Evolutionary conservation across 2,113 vertebrate genomes (phyloP), one percentile per base, ranked within the genome.

Genomic region (Anarrhichthys ocellatus): DNA sequence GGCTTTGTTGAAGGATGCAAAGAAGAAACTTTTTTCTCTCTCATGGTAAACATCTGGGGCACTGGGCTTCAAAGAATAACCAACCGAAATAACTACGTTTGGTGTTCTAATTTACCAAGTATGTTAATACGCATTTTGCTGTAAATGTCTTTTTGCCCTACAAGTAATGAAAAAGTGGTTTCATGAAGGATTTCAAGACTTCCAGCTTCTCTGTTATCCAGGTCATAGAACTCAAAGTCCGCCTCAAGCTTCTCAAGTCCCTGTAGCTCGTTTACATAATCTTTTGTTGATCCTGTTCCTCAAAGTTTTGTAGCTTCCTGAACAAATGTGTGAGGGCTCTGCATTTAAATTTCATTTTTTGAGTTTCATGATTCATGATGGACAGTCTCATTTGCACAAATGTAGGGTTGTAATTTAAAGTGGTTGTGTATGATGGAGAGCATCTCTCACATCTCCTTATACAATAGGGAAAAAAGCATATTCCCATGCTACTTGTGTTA

Each of bases 191-290:
- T 85, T 83, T 80, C 32, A 74, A 65, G 48, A 58, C 72, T 81
- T 81, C 42, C 58, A 79, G 38, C 54, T 75, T 65, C 56, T 36
- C 54, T 78, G 20, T 69, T 89, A 81, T 87, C 58, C 81, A 80
- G 36, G 82, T 85, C 70, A 87, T 62, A 32, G 69, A 86, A 77
- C 74, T 82, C 52, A 82, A 83, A 83, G 59, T 69, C 56, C 29
- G 36, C 61, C 81, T 76, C 9, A 1, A 78, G 85, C 69, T 76
- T 73, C 78, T 67, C 24, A 83, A 63, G 36, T 83, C 80, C 59
- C 72, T 42, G 61, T 44, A 40, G 78, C 13, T 67, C 29, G 54
- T 85, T 88, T 76, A 66, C 71, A 85, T 76, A 72, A 81, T 83
- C 48, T 74, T 76, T 78, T 70, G 73, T 67, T 74, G 75, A 81